These are phyloP conservation scores for Drosophila paracracens DNA, from an alignment of 2,888 invertebrate genomes.

Conservation along the genomic window DNA sequence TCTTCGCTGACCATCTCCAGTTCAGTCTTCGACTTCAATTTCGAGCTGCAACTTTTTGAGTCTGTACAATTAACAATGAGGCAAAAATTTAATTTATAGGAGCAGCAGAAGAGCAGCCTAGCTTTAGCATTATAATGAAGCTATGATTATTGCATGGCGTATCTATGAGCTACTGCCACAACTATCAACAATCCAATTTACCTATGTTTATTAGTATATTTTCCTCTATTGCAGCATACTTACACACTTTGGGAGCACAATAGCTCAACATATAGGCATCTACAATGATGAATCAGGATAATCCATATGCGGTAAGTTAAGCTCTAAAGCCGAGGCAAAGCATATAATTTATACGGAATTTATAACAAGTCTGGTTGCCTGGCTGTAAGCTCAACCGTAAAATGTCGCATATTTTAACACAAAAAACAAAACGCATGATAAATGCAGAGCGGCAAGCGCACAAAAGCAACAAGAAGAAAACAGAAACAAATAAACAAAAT, in stretches of 20 bases:
- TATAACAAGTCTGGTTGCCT: slow-evolving; percentile 48
- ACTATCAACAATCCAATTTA: not conserved
- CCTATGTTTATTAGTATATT: slow-evolving; percentile 12
- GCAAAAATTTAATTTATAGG: slow-evolving; percentile 27
- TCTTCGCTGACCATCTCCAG: not conserved
- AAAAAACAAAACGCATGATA: slow-evolving; percentile 55
- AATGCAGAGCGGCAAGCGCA: slow-evolving; percentile 58
- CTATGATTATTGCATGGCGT: slow-evolving; percentile 36
- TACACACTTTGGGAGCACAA: slow-evolving; percentile 5
- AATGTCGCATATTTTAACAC: slow-evolving; percentile 56
- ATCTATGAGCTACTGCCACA: slow-evolving; percentile 6
- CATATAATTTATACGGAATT: slow-evolving; percentile 52
- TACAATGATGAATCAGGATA: slow-evolving; percentile 83
- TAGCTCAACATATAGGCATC: slow-evolving; percentile 31
- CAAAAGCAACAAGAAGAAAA: slow-evolving; percentile 12
- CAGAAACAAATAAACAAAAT: slow-evolving; percentile 19
- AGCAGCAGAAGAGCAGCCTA: slow-evolving; percentile 27
- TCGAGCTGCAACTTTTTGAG: slow-evolving; percentile 1
- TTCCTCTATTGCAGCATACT: slow-evolving; percentile 46
- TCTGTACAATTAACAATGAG: slow-evolving; percentile 36
- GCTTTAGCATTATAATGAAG: slow-evolving; percentile 18
- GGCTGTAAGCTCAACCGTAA: slow-evolving; percentile 47
- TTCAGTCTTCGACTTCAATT: not conserved
- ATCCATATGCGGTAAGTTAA: slow-evolving; percentile 83
- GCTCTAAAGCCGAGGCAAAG: slow-evolving; percentile 9